phyloP scores from a whole-genome alignment of 2,888 invertebrate genomes.

The Ormyrus rosae region DNA sequence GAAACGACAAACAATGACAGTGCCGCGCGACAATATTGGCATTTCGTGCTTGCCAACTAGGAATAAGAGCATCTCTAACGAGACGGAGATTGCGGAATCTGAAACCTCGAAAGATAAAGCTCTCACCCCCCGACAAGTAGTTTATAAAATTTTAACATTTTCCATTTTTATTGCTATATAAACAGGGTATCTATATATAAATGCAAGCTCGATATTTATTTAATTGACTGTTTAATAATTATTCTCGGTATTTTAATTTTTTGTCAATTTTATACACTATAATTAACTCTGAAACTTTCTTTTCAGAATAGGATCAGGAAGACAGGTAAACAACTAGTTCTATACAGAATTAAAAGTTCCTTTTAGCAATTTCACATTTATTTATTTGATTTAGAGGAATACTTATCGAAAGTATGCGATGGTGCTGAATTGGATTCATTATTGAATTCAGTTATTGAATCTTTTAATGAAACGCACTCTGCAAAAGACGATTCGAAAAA shows the following conservation, averaged over 20 bases:
- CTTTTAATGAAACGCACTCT: neutral
- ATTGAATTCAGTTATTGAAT: constrained; percentile 8
- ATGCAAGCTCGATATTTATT: no score
- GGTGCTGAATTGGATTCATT: neutral
- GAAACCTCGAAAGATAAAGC: constrained; percentile 2
- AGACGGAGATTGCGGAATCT: constrained; percentile 25
- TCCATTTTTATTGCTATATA: no score
- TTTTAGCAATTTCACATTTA: neutral
- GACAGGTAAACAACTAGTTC: constrained; percentile 35
- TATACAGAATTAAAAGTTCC: neutral
- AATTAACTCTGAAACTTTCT: neutral
- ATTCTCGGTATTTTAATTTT: neutral
- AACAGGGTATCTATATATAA: no score
- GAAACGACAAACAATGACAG: constrained; percentile 42
- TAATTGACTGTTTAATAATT: neutral
- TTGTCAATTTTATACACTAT: neutral
- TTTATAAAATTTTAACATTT: neutral
- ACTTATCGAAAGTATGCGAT: neutral
- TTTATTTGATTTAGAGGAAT: constrained; percentile 16
- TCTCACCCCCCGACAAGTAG: constrained; percentile 5
- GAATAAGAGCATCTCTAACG: neutral
- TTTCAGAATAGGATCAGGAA: constrained; percentile 33
- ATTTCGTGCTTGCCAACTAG: constrained; percentile 54
- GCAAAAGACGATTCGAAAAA: no score
- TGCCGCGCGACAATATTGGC: constrained; percentile 55